Percentiles rank a stretch among this genome's conserved stretches.
Conservation (phyloP, 2,888 invertebrate species). For the Trichogramma evanescens region DNA sequence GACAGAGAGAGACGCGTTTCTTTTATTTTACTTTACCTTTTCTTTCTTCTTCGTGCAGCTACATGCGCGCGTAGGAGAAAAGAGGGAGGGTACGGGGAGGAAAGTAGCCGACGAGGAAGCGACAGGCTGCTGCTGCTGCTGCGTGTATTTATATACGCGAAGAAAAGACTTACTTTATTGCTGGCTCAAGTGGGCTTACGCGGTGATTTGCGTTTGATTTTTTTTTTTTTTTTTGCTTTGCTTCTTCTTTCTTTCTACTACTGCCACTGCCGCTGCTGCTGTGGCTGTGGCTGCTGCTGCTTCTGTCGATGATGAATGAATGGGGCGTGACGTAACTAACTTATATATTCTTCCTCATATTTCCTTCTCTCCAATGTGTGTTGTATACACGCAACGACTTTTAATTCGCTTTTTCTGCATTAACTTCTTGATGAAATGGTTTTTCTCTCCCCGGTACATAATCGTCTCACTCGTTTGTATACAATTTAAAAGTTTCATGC, state of each 20-base stretch:
- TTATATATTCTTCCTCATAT: not conserved
- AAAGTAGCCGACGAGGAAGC: too few relatives aligned
- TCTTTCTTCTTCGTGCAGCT: slow-evolving; percentile 1
- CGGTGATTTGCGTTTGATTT: slow-evolving; percentile 10
- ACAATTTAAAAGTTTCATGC: not conserved
- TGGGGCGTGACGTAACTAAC: slow-evolving; percentile 10
- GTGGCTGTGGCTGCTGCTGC: too few relatives aligned
- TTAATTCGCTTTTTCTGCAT: too few relatives aligned
- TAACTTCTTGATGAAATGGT: too few relatives aligned
- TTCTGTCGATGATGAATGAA: slow-evolving; percentile 10
- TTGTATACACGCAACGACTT: too few relatives aligned
- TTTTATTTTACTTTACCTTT: not conserved
- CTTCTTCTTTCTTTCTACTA: too few relatives aligned
- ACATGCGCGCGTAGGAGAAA: not conserved
- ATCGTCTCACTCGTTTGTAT: not conserved
- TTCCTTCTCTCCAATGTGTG: too few relatives aligned
- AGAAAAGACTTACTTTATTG: slow-evolving; percentile 1
- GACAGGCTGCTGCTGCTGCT: too few relatives aligned
- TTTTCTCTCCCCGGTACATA: too few relatives aligned
- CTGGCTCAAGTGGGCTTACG: slow-evolving; percentile 15
- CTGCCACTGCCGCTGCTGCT: too few relatives aligned
- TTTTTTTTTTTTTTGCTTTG: not conserved
- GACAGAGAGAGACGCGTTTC: slow-evolving; percentile 10
- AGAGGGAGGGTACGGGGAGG: not conserved
- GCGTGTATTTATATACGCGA: too few relatives aligned